A percentile compares a stretch with the other conserved stretches of the same genome.
phyloP scores from a whole-genome alignment of 2,113 vertebrate species.

The Ceyx margarethae region DNA sequence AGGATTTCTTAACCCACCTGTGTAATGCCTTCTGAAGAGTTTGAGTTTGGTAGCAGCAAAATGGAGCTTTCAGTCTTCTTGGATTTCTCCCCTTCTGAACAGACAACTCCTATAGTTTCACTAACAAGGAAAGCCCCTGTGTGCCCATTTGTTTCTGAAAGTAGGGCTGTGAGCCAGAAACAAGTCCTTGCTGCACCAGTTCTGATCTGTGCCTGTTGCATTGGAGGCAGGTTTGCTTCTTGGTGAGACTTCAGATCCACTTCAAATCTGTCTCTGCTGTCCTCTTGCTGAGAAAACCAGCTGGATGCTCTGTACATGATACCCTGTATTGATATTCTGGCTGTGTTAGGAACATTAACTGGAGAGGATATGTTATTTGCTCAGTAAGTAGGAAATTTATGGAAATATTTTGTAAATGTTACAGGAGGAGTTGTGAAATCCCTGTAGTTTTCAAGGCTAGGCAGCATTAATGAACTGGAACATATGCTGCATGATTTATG shows the following conservation, averaged over 20 bases:
- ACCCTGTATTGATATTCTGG: neutral
- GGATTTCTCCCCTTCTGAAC: neutral
- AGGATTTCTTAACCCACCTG: neutral
- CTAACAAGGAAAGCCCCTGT: neutral
- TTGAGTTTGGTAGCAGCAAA: neutral
- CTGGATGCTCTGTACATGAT: neutral
- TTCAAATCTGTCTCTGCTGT: neutral
- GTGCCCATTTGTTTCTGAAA: neutral
- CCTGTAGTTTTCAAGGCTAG: neutral
- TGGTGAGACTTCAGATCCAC: neutral
- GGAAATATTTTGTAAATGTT: constrained; percentile 51
- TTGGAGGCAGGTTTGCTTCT: neutral
- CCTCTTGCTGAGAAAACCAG: neutral
- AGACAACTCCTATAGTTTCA: neutral
- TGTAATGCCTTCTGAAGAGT: neutral
- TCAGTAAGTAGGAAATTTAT: constrained; percentile 20
- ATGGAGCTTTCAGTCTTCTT: neutral
- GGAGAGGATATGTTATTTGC: neutral
- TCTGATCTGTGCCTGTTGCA: neutral
- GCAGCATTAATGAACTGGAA: constrained; percentile 5
- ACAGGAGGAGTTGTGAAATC: constrained; percentile 24
- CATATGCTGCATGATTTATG: neutral
- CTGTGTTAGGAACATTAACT: neutral
- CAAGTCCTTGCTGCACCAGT: neutral
- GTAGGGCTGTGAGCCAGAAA: neutral